A percentile compares a stretch with the other conserved stretches of the same genome.
Conservation (phyloP, 2,113 vertebrate genomes). For the Cochlearius cochlearius region DNA sequence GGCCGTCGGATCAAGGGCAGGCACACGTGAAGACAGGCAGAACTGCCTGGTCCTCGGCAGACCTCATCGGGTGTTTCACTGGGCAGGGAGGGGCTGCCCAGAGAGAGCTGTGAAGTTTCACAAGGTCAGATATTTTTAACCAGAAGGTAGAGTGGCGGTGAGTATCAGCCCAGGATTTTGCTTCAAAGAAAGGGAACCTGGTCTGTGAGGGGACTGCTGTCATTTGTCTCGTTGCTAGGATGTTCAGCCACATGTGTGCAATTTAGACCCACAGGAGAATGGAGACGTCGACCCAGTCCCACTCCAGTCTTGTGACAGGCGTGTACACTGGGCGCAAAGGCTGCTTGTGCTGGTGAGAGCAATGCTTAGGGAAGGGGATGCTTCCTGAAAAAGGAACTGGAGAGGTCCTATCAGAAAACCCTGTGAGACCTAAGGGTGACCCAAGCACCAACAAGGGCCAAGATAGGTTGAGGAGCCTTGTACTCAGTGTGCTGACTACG, state of each 20-base stretch:
- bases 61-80: neutral
- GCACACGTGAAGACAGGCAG: neutral
- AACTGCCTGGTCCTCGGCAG: neutral
- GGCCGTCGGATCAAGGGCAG: neutral
- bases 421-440: neutral
- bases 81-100: neutral
- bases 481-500: neutral
- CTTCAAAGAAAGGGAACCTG: neutral
- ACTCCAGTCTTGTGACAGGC: neutral
- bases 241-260: neutral
- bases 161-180: neutral
- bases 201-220: neutral
- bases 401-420: neutral
- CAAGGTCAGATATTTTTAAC: constrained; percentile 16
- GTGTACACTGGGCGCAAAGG: neutral
- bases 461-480: neutral
- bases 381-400: neutral
- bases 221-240: neutral
- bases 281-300: neutral
- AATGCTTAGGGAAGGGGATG: neutral
- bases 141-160: neutral
- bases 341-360: neutral
- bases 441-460: neutral
- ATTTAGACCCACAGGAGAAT: neutral
- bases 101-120: neutral